phyloP scores from a whole-genome alignment of 2,113 vertebrate genomes.

The Apistogramma diplotaenia region DNA sequence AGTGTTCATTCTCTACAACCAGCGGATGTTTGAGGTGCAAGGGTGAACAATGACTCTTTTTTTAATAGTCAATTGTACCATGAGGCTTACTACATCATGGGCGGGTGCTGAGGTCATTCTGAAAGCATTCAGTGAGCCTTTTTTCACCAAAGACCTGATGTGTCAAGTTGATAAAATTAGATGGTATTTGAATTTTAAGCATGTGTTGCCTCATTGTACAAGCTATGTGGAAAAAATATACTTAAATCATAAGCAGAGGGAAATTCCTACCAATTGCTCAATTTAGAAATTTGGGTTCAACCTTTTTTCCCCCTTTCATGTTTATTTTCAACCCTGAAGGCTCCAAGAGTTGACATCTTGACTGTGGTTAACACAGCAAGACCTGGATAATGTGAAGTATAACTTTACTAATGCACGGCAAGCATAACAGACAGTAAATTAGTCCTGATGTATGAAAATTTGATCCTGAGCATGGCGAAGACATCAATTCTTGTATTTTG shows the following conservation, averaged over 20 bases:
- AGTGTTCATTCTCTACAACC: neutral
- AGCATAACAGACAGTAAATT: neutral
- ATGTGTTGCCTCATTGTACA: neutral
- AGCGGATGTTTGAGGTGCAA: neutral
- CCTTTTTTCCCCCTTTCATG: neutral
- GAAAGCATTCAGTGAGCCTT: neutral
- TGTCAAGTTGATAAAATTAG: neutral
- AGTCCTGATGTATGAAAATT: neutral
- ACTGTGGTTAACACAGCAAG: neutral
- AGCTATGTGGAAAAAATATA: neutral
- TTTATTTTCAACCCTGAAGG: neutral
- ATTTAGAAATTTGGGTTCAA: neutral
- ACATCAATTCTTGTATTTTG: neutral
- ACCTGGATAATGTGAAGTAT: neutral
- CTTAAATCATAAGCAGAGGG: neutral
- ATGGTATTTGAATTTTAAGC: neutral
- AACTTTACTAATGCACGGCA: neutral
- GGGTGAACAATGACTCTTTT: neutral
- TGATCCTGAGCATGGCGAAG: neutral
- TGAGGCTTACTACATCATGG: neutral
- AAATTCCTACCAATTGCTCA: neutral
- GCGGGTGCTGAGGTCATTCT: neutral
- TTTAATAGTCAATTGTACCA: neutral
- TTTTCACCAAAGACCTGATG: neutral
- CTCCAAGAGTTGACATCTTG: neutral